Evolutionary conservation across 2,888 invertebrate species (phyloP).

Genomic region (Eupelmus urozonus): DNA sequence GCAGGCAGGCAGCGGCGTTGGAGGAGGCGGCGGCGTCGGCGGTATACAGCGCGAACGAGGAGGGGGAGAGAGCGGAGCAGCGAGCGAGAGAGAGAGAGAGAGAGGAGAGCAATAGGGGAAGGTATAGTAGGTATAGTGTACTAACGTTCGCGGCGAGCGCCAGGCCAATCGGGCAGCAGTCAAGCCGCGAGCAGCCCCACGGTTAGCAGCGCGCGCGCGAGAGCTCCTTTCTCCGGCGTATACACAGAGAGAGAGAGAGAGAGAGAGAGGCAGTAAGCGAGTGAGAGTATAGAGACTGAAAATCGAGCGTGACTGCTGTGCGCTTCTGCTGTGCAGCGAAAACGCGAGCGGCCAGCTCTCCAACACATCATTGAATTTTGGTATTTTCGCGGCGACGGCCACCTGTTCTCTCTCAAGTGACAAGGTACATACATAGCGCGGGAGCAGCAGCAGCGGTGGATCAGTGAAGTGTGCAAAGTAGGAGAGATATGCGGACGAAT

Average conservation of each 20-base stretch:
- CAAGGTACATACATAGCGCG: background rate
- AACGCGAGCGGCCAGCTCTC: background rate
- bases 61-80: background rate
- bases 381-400: background rate
- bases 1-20: too few species aligned
- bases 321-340: background rate
- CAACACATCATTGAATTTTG: background rate
- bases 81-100: background rate
- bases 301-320: background rate
- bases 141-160: background rate
- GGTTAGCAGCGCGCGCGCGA: conserved; percentile 16
- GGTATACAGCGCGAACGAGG: background rate
- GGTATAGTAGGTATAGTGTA: background rate
- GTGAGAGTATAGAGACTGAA: too few species aligned
- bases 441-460: background rate
- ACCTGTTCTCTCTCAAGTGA: conserved; percentile 4
- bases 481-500: conserved; percentile 36
- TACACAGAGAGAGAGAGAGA: too few species aligned
- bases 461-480: background rate
- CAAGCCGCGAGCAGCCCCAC: conserved; percentile 55
- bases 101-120: conserved; percentile 8
- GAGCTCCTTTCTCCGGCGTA: too few species aligned
- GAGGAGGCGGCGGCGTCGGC: conserved; percentile 1
- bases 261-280: too few species aligned
- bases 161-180: conserved; percentile 49